These are phyloP conservation scores for Heliconius sara DNA, from an alignment of 2,888 invertebrate species.

Conservation along the genomic window DNA sequence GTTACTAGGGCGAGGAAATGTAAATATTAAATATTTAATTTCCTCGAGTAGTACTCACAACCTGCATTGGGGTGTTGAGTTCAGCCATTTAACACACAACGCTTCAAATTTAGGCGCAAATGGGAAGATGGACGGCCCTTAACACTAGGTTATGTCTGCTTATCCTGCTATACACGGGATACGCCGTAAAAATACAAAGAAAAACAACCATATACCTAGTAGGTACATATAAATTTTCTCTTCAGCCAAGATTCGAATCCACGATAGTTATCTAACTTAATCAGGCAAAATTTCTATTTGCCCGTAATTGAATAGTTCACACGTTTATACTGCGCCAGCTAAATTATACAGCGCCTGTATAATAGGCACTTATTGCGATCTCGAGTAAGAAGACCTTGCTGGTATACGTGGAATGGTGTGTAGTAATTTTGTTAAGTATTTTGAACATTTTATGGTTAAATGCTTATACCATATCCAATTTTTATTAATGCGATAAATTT, in stretches of 20 bases:
- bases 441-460: background rate
- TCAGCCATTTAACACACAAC: no score
- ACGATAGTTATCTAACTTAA: background rate
- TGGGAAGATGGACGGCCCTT: no score
- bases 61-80: no score
- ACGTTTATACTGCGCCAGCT: background rate
- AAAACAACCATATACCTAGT: background rate
- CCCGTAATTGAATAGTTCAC: conserved; percentile 14
- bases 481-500: background rate
- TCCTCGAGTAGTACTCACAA: background rate
- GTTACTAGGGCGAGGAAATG: background rate
- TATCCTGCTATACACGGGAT: background rate
- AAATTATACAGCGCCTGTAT: conserved; percentile 18
- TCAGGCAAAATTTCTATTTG: background rate
- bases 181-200: no score
- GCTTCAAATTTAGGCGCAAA: no score
- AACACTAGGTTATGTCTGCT: no score
- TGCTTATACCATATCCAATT: background rate
- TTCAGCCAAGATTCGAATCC: background rate
- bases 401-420: background rate
- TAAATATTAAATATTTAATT: background rate
- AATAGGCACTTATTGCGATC: conserved; percentile 8
- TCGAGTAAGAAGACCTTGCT: background rate
- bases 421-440: background rate
- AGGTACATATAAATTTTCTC: background rate